Percentiles rank a stretch among this genome's conserved stretches.
Evolutionary conservation across 1,140 invertebrate species (phyloP).

Genomic region (Conus ventricosus): DNA sequence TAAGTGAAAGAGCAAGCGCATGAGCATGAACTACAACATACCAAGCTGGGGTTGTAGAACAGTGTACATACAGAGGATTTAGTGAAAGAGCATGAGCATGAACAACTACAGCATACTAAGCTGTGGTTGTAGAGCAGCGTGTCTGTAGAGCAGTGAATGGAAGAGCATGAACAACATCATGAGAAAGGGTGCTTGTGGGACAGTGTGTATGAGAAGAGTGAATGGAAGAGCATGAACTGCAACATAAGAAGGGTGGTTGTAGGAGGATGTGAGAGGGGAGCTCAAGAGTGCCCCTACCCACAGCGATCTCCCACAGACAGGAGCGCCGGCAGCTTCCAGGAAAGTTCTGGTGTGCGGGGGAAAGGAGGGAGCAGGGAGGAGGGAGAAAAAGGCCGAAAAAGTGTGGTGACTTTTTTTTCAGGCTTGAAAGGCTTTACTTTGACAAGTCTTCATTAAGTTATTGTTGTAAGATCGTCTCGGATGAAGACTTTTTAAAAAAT

Average conservation of each 20-base stretch:
- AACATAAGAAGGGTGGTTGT: not conserved
- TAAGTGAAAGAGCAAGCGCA: too few species aligned
- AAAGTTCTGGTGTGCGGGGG: not conserved
- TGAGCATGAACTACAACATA: too few species aligned
- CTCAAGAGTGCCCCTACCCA: conserved; percentile 25
- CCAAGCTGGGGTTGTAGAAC: conserved; percentile 28
- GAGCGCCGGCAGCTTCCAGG: conserved; percentile 45
- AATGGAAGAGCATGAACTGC: not conserved
- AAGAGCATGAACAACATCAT: not conserved
- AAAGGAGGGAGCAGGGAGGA: not conserved
- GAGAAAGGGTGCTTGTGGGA: conserved; percentile 37
- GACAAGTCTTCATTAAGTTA: too few species aligned
- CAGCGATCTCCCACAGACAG: conserved; percentile 34
- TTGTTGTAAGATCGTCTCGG: too few species aligned
- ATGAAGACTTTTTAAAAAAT: too few species aligned
- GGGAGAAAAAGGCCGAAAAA: too few species aligned
- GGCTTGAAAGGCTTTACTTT: too few species aligned
- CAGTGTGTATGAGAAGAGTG: not conserved
- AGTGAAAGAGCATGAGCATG: not conserved
- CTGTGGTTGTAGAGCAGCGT: conserved; percentile 39
- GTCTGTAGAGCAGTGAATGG: not conserved
- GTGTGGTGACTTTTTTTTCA: too few species aligned
- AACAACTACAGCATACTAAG: not conserved
- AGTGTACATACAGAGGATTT: not conserved
- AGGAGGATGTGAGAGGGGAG: conserved; percentile 55